Conservation (phyloP, 2,888 invertebrate species). For the Elysia crispata region DNA sequence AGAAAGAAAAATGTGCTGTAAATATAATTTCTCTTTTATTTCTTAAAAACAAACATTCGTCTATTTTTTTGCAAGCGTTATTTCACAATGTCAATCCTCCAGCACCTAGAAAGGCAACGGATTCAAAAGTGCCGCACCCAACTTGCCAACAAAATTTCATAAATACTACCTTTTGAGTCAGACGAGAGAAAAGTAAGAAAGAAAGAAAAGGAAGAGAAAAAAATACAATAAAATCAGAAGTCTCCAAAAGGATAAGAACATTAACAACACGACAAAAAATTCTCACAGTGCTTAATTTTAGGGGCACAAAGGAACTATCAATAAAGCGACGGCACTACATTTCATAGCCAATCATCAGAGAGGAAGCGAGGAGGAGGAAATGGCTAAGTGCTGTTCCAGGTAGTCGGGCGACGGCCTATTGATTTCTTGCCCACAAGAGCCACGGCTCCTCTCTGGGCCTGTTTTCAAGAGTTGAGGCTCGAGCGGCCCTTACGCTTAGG, state of each 20-base stretch:
- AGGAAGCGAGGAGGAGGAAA: conserved; percentile 43
- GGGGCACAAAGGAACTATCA: conserved; percentile 48
- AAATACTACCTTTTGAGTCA: background rate
- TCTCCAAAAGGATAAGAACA: background rate
- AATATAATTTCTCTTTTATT: no score
- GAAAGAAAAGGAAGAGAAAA: background rate
- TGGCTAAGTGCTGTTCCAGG: conserved; percentile 48
- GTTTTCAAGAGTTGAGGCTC: no score
- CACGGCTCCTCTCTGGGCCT: no score
- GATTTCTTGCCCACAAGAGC: conserved; percentile 24
- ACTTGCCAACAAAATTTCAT: no score
- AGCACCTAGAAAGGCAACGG: no score
- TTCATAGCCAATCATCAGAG: conserved; percentile 45
- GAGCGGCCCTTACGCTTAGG: no score
- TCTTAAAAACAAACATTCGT: no score
- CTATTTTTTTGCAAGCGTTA: no score
- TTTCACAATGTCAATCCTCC: no score
- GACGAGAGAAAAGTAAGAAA: background rate
- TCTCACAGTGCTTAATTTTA: conserved; percentile 41
- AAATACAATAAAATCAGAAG: background rate
- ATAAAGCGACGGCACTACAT: conserved; percentile 41
- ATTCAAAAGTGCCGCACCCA: no score
- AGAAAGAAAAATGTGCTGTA: no score
- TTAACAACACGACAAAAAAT: conserved; percentile 6
- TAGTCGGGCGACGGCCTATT: conserved; percentile 36